Evolutionary conservation across 2,113 vertebrate genomes (phyloP).

Genomic region (Phocoena phocoena): DNA sequence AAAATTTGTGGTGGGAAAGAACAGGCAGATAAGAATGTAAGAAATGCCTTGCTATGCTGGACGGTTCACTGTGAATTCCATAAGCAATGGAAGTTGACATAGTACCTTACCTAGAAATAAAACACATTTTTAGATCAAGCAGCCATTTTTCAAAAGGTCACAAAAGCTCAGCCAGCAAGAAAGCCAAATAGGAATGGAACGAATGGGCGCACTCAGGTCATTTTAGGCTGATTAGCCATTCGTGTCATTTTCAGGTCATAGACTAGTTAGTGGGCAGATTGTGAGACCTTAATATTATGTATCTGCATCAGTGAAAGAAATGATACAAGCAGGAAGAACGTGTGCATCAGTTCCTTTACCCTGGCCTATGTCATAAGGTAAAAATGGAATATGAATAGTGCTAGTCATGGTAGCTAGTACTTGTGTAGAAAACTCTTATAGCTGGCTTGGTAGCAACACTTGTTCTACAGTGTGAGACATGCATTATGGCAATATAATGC

Average conservation of each 20-base stretch:
- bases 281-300: constrained; percentile 49
- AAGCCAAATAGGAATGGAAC: constrained; percentile 70
- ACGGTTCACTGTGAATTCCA: constrained; percentile 71
- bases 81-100: constrained; percentile 82
- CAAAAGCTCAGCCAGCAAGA: constrained; percentile 70
- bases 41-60: constrained; percentile 70
- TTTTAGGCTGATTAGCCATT: constrained; percentile 77
- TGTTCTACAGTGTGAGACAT: neutral
- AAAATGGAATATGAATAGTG: neutral
- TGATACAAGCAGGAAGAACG: neutral
- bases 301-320: constrained; percentile 59
- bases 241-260: constrained; percentile 74
- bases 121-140: constrained; percentile 79
- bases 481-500: neutral
- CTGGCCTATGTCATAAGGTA: neutral
- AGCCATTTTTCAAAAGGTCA: constrained; percentile 82
- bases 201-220: constrained; percentile 68
- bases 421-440: neutral
- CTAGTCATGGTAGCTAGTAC: neutral
- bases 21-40: constrained; percentile 77
- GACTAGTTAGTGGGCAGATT: constrained; percentile 69
- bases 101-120: constrained; percentile 81
- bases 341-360: neutral
- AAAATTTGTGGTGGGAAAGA: constrained; percentile 60
- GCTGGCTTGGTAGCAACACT: neutral